A percentile compares a stretch with the other conserved stretches of the same genome.
Evolutionary conservation across 2,797 vertebrate genomes (phyloP).

Genomic region (Heliangelus exortis): DNA sequence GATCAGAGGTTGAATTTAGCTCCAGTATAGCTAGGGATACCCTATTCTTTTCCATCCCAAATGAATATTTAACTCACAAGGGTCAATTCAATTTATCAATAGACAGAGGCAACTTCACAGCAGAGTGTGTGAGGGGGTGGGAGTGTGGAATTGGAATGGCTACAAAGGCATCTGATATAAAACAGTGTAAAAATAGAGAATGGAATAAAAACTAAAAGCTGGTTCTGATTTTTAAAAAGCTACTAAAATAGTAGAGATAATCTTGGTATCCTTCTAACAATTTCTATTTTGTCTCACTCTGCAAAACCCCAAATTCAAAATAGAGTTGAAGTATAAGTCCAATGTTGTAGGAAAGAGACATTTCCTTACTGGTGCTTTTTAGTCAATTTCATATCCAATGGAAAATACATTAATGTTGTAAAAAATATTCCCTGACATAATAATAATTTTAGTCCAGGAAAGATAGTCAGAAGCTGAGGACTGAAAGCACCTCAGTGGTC

Average conservation of each 20-base stretch:
- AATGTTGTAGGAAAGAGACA: not conserved
- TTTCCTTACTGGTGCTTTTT: not conserved
- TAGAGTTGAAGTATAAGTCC: not conserved
- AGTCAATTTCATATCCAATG: accelerated
- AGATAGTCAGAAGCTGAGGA: not conserved
- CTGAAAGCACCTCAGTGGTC: not conserved
- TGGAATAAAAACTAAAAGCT: not conserved
- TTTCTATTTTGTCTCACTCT: not conserved
- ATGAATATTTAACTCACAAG: not conserved
- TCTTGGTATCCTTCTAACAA: not conserved
- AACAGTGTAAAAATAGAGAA: not conserved
- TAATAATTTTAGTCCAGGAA: not conserved
- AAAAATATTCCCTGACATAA: not conserved
- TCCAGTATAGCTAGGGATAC: not conserved
- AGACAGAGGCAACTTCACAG: not conserved
- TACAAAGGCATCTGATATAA: not conserved
- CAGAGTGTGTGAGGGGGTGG: accelerated
- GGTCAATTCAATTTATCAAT: not conserved
- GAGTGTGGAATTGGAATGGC: not conserved
- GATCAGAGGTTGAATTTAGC: not conserved
- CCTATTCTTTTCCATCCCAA: not conserved
- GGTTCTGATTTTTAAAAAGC: not conserved
- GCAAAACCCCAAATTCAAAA: not conserved
- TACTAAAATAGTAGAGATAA: not conserved
- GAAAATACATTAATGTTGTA: not conserved